Conservation (phyloP, 2,888 invertebrate species). For the Margaritifera margaritifera region DNA sequence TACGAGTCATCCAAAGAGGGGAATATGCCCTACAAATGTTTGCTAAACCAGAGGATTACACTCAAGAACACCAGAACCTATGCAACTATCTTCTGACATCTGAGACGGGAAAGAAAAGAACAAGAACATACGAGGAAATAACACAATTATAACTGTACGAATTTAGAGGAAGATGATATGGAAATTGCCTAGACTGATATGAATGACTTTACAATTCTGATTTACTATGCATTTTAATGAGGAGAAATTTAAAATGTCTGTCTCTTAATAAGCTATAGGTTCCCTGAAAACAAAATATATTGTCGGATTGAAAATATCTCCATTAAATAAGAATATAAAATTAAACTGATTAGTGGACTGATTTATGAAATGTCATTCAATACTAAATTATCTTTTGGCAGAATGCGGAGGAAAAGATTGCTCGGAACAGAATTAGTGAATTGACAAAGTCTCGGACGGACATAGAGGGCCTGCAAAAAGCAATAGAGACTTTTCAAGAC, state of each 20-base stretch:
- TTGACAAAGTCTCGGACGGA: slow-evolving; percentile 19
- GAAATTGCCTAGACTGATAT: too few relatives aligned
- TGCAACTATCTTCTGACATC: slow-evolving; percentile 38
- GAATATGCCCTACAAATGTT: slow-evolving; percentile 27
- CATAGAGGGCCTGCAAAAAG: slow-evolving; percentile 26
- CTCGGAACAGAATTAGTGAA: slow-evolving; percentile 17
- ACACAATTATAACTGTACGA: too few relatives aligned
- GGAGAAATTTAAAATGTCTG: too few relatives aligned
- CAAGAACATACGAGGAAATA: slow-evolving; percentile 13
- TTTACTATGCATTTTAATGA: too few relatives aligned
- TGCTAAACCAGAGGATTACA: slow-evolving; percentile 20
- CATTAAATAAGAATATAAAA: too few relatives aligned
- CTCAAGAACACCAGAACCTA: slow-evolving; percentile 18
- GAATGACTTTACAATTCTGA: too few relatives aligned
- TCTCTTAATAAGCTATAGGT: too few relatives aligned
- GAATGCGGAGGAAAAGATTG: slow-evolving; percentile 39
- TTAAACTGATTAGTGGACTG: too few relatives aligned
- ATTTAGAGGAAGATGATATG: too few relatives aligned
- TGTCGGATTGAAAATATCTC: too few relatives aligned
- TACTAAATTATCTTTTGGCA: not conserved
- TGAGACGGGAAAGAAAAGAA: slow-evolving; percentile 15
- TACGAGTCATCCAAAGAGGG: slow-evolving; percentile 23
- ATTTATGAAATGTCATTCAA: too few relatives aligned
- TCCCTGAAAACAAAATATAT: too few relatives aligned
- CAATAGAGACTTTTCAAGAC: slow-evolving; percentile 32